Evolutionary conservation across 2,888 invertebrate genomes (phyloP), one percentile per base, ranked within the genome.

Genomic region (Pediacus dermestoides): DNA sequence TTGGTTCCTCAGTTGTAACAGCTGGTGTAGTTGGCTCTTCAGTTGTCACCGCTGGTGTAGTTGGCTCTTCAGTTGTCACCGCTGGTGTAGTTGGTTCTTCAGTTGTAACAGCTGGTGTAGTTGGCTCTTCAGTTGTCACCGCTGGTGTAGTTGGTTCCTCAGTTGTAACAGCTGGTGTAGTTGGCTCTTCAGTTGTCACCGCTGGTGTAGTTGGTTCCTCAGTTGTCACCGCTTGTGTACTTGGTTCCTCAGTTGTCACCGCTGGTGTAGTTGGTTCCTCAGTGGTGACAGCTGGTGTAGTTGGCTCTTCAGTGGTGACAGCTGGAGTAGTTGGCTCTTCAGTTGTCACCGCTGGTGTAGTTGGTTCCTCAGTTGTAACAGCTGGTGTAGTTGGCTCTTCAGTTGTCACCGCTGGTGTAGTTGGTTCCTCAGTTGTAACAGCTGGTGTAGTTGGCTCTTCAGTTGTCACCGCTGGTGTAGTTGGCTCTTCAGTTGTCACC

Each of bases 141-240:
- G n/a, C n/a, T n/a, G n/a, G n/a, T n/a, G 43, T 28, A 30, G 53
- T 59, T 52, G 67, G 67, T 52, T 73, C 70, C 47, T 14, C 10
- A 11, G 13, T 30, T 30, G 2, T n/a, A 4, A 14, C 30, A 28
- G 37, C 13, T 11, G 30, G 16, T 18, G 12, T 12, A 3, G 11
- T 13, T 4, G 30, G 8, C 7, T 16, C 30, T 4, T 16, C 4
- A 1, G 7, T 41, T 59, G 34, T 48, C 44, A 15, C 53, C 2
- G 15, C 3, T 9, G 13, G 23, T 27, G 23, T 14, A 1, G 30
- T 34, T n/a, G 18, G 9, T 11, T 12, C 14, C 4, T 3, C 25
- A 2, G 2, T n/a, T n/a, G n/a, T n/a, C n/a, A n/a, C n/a, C n/a
- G 32, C 27, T 22, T 16, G n/a, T 12, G 31, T 26, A 12, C 34